Evolutionary conservation across 2,113 vertebrate species (phyloP), one percentile per base, ranked within the genome.

Genomic region (Oncorhynchus kisutch): DNA sequence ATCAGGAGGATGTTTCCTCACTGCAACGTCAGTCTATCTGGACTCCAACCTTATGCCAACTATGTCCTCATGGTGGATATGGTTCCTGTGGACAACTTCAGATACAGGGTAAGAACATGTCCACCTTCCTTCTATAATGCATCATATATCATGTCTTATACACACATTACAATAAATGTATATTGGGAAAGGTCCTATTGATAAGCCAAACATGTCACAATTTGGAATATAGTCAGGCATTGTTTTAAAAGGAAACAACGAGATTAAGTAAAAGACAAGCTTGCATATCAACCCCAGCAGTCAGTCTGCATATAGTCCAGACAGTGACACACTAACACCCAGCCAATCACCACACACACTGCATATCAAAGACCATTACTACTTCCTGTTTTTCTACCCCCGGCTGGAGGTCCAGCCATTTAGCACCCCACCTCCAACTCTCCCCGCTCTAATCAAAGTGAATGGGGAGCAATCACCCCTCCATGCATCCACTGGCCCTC

Each of bases 1-100:
- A 51, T 60, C 79, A 96, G 95, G 87, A 90, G 95, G 69, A 95
- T 95, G 94, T 96, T 96, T 81, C 95, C 95, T 27, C 94, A 95
- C 65, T 95, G 94, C 88, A 94, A 93, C 82, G 87, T 96, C 87
- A 90, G 90, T 48, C 81, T 95, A 0, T 91, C 91, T 0, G 94
- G 94, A 8, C 90, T 96, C 79, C 90, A 94, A 72, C 94, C 94
- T 0, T 94, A 92, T 67, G 85, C 91, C 51, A 94, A 92, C 57
- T 96, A 96, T 66, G 87, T 94, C 76, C 80, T 96, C 84, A 91
- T 95, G 89, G 89, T 95, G 71, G 95, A 96, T 73, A 91, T 95
- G 82, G 83, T 95, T 74, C 93, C 94, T 25, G 88, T 87, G 72
- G 95, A 95, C 77, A 86, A 84, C 85, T 94, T 94, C 88, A 94